phyloP scores from a whole-genome alignment of 2,113 vertebrate genomes.

The Pluvialis apricaria region DNA sequence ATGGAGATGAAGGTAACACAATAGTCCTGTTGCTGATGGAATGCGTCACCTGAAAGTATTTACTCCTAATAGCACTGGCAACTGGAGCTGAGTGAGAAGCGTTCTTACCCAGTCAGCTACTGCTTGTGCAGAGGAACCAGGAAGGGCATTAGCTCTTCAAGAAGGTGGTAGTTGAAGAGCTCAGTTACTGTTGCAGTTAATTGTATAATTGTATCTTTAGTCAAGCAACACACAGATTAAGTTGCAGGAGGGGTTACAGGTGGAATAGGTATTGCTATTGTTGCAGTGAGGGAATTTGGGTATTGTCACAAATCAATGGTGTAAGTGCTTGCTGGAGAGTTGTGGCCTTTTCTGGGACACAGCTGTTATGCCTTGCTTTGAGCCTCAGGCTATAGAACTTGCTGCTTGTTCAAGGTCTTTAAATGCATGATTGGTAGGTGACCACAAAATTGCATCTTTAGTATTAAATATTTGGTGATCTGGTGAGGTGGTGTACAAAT shows the following conservation, averaged over 20 bases:
- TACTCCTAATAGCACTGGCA: neutral
- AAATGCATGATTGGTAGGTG: neutral
- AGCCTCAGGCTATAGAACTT: neutral
- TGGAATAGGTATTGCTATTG: neutral
- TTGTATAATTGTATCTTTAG: neutral
- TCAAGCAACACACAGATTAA: neutral
- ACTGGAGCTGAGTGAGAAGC: neutral
- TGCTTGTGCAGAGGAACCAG: neutral
- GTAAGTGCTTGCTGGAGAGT: neutral
- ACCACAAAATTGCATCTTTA: neutral
- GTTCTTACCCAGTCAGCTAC: neutral
- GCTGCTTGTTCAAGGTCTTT: neutral
- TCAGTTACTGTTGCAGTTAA: neutral
- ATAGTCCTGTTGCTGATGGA: neutral
- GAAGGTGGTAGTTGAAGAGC: neutral
- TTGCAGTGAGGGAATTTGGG: neutral
- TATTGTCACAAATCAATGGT: neutral
- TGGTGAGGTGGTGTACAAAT: neutral
- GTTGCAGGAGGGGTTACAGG: neutral
- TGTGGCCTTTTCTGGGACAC: neutral
- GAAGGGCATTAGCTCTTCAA: neutral
- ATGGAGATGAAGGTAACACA: neutral
- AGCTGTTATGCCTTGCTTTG: neutral
- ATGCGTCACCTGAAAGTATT: neutral
- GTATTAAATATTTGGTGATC: neutral